Percentiles rank a stretch among this genome's conserved stretches.
phyloP scores from a whole-genome alignment of 1,140 invertebrate genomes.

The Conus betulinus region DNA sequence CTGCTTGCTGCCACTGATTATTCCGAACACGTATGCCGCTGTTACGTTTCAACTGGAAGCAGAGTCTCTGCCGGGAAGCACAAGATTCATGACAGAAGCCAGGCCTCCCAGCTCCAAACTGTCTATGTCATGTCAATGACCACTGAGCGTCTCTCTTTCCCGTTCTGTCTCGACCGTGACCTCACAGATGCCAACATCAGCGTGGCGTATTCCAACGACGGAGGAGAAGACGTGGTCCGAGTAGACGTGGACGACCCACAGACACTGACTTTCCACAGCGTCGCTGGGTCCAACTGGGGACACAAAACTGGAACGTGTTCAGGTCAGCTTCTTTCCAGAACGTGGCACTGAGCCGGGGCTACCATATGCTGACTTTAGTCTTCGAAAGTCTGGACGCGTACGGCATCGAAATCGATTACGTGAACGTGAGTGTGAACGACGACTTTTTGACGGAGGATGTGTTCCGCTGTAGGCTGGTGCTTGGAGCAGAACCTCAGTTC shows the following conservation, averaged over 20 bases:
- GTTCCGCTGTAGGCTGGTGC: constrained; percentile 24
- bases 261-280: not conserved
- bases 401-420: constrained; percentile 31
- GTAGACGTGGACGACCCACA: not conserved
- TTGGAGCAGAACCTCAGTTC: not conserved
- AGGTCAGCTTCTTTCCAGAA: not conserved
- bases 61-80: not conserved
- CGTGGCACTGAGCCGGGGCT: constrained; percentile 7
- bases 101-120: not conserved
- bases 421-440: constrained; percentile 11
- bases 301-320: constrained; percentile 14
- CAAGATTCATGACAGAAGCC: not conserved
- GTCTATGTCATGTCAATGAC: not conserved
- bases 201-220: constrained; percentile 33
- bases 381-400: not conserved
- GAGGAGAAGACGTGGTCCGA: not conserved
- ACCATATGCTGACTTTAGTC: not conserved
- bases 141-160: constrained; percentile 16
- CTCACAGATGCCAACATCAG: constrained; percentile 8
- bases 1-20: too few species aligned
- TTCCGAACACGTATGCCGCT: not conserved
- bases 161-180: constrained; percentile 15
- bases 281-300: not conserved
- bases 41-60: constrained; percentile 7
- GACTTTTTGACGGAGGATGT: constrained; percentile 6